These are phyloP conservation scores for Linurgus olivaceus DNA, from an alignment of 2,797 vertebrate species.

Conservation along the genomic window DNA sequence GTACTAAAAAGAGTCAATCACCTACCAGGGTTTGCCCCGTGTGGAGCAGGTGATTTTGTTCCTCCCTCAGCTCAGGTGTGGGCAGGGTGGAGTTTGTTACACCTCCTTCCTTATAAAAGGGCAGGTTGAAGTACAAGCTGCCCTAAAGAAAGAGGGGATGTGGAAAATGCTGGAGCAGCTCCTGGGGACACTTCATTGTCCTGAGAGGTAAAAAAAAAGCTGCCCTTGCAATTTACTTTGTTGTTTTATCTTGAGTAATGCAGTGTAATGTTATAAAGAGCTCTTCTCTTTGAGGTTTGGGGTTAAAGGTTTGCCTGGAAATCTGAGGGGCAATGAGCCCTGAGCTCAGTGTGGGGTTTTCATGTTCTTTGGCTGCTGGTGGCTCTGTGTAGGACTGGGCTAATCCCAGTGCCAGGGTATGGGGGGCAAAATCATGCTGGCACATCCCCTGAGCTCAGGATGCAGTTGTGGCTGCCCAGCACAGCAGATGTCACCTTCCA, in stretches of 20 bases:
- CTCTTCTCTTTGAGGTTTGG: not conserved
- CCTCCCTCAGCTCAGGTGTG: not conserved
- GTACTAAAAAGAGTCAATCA: not conserved
- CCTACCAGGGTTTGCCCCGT: accelerated
- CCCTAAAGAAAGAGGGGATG: not conserved
- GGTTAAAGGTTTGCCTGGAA: not conserved
- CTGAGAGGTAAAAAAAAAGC: not conserved
- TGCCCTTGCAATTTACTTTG: not conserved
- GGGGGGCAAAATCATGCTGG: accelerated
- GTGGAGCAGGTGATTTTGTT: not conserved
- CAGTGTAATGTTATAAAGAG: not conserved
- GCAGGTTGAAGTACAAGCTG: not conserved
- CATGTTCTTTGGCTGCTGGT: not conserved
- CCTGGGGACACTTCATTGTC: accelerated
- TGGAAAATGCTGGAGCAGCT: not conserved
- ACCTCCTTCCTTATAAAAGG: not conserved
- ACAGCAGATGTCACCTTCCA: not conserved
- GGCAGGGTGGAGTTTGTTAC: constrained; percentile 6
- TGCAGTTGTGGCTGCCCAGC: not conserved
- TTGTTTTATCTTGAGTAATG: not conserved
- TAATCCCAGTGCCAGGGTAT: not conserved
- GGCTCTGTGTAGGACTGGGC: not conserved
- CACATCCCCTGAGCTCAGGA: not conserved
- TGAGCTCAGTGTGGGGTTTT: not conserved
- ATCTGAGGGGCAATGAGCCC: too few relatives aligned